phyloP scores from a whole-genome alignment of 2,113 vertebrate genomes.

The Lophotis ruficrista region DNA sequence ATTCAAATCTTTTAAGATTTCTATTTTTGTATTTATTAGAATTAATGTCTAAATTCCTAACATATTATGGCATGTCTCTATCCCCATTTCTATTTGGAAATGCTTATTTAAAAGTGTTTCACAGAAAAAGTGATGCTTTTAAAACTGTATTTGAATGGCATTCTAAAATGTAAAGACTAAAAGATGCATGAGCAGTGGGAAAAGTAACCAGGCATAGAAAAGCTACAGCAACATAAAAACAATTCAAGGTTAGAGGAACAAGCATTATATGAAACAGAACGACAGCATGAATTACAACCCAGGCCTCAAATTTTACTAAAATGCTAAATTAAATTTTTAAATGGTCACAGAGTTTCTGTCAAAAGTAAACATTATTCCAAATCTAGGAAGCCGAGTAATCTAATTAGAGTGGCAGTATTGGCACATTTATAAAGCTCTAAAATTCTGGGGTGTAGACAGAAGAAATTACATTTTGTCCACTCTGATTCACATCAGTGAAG shows the following conservation, averaged over 20 bases:
- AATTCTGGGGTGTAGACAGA: neutral
- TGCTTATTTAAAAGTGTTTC: neutral
- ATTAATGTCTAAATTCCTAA: neutral
- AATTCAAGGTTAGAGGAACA: neutral
- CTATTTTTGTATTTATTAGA: neutral
- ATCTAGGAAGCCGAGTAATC: neutral
- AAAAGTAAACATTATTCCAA: neutral
- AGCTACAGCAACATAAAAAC: neutral
- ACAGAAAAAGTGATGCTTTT: neutral
- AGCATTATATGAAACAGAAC: neutral
- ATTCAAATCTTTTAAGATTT: neutral
- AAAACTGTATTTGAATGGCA: neutral
- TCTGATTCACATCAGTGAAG: neutral
- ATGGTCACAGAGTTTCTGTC: neutral
- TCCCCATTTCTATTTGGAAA: neutral
- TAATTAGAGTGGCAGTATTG: neutral
- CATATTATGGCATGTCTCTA: neutral
- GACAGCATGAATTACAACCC: neutral
- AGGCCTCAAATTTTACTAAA: neutral
- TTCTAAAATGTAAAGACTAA: neutral
- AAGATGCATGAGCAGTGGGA: neutral
- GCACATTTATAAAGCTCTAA: neutral
- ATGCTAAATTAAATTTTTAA: neutral
- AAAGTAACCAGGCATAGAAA: neutral
- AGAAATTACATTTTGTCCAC: neutral